phyloP scores from a whole-genome alignment of 2,113 vertebrate genomes.

The Eubucco bourcierii region DNA sequence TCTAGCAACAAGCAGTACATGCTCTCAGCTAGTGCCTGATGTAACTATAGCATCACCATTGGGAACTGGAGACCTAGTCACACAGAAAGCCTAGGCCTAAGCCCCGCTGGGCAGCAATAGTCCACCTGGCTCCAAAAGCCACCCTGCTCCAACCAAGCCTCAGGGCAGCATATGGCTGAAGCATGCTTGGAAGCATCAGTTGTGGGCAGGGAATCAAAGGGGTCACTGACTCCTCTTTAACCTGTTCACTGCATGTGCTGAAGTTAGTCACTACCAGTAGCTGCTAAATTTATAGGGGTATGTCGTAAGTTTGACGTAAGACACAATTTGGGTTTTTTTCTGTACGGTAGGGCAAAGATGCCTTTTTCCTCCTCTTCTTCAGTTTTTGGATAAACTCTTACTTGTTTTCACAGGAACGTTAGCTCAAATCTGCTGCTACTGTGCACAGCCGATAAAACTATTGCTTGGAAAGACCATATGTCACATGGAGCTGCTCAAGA shows the following conservation, averaged over 20 bases:
- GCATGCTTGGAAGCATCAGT: background rate
- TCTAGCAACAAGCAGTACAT: accelerated
- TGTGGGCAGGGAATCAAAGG: background rate
- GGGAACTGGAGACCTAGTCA: background rate
- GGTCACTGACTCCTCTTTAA: background rate
- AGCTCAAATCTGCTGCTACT: slow-evolving; percentile 73
- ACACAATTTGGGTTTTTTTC: slow-evolving; percentile 2
- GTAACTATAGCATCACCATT: background rate
- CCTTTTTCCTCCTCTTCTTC: slow-evolving; percentile 50
- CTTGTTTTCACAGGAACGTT: slow-evolving; percentile 77
- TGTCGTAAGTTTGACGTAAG: slow-evolving; percentile 27
- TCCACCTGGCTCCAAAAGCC: background rate
- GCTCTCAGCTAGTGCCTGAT: background rate
- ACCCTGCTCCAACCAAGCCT: background rate
- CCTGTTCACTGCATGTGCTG: background rate
- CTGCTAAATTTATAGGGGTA: slow-evolving; percentile 54
- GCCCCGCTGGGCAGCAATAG: background rate
- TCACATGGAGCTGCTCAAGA: slow-evolving; percentile 73
- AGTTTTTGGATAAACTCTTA: slow-evolving; percentile 71
- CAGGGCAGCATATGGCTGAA: background rate
- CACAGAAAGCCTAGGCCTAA: background rate
- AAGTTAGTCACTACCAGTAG: background rate
- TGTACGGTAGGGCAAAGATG: slow-evolving; percentile 51
- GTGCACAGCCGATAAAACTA: slow-evolving; percentile 66
- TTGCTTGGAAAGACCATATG: slow-evolving; percentile 75